A percentile compares a stretch with the other conserved stretches of the same genome.
phyloP scores from a whole-genome alignment of 2,888 invertebrate species.

The Slavum lentiscoides region DNA sequence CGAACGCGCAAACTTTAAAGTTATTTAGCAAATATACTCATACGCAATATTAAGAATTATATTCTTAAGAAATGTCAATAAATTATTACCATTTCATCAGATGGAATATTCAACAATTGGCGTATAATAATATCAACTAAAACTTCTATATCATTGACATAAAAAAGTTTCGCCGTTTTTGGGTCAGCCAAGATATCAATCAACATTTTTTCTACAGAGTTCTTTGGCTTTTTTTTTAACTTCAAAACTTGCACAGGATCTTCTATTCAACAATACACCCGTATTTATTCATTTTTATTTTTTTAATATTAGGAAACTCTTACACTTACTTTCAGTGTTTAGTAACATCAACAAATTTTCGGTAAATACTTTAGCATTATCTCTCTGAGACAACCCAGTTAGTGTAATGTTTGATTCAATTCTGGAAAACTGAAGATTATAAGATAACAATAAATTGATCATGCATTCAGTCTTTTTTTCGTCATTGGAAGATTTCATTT shows the following conservation, averaged over 20 bases:
- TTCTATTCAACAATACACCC: conserved; percentile 64
- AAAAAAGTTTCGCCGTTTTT: conserved; percentile 83
- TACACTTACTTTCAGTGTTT: conserved; percentile 80
- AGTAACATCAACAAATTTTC: conserved; percentile 85
- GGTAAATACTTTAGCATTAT: conserved; percentile 80
- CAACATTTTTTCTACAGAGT: conserved; percentile 86
- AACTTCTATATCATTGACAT: conserved; percentile 93
- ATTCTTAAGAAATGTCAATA: neutral
- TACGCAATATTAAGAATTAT: neutral
- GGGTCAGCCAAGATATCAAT: conserved; percentile 81
- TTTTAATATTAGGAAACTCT: neutral
- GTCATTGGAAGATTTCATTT: conserved; percentile 77
- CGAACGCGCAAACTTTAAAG: no score
- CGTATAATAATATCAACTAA: conserved; percentile 90
- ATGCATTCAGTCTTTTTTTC: conserved; percentile 85
- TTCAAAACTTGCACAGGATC: conserved; percentile 86
- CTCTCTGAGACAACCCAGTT: conserved; percentile 57
- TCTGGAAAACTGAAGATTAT: conserved; percentile 79
- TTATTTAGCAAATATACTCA: neutral
- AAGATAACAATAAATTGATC: conserved; percentile 80
- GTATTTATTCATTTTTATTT: conserved; percentile 1
- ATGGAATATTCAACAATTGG: conserved; percentile 85
- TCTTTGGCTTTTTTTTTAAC: conserved; percentile 76
- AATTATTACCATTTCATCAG: conserved; percentile 75
- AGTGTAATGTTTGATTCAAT: conserved; percentile 57